Conservation (phyloP, 30 jellyfish, hydroid and myxozoan genomes). For the Aurelia aurita region DNA sequence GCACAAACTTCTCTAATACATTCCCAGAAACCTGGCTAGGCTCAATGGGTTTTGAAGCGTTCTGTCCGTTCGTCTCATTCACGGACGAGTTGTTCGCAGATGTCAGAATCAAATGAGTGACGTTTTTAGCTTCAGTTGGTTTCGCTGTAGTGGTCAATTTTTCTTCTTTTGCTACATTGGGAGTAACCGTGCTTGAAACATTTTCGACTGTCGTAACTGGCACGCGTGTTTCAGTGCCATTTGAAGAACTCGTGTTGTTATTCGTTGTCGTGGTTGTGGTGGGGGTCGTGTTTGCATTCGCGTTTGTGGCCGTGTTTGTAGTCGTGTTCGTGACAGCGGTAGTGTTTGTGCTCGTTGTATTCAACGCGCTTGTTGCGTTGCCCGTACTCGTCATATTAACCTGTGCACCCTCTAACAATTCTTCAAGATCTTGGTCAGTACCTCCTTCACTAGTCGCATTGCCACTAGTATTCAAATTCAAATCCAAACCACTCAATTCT, state of each 20-base stretch:
- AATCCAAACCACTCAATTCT: slow-evolving; percentile 6
- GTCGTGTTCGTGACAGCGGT: background rate
- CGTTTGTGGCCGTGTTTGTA: background rate
- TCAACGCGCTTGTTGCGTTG: background rate
- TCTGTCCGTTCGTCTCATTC: background rate
- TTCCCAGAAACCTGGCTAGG: background rate
- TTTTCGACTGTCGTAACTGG: background rate
- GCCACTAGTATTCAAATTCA: background rate
- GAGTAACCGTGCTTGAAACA: background rate
- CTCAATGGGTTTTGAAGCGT: background rate
- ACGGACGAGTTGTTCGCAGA: background rate
- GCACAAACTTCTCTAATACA: background rate
- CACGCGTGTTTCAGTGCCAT: background rate
- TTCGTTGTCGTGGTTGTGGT: background rate
- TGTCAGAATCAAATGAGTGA: background rate
- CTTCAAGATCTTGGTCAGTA: slow-evolving; percentile 17
- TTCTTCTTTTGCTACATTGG: background rate
- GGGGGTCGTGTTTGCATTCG: background rate
- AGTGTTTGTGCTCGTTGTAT: background rate
- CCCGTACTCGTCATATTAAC: background rate
- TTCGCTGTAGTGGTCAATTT: background rate
- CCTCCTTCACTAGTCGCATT: slow-evolving; percentile 23
- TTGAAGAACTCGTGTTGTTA: background rate
- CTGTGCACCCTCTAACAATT: background rate
- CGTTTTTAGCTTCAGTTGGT: too few relatives aligned